A percentile compares a stretch with the other conserved stretches of the same genome.
phyloP scores from a whole-genome alignment of 2,797 vertebrate species.

The Phylloscopus collybita region DNA sequence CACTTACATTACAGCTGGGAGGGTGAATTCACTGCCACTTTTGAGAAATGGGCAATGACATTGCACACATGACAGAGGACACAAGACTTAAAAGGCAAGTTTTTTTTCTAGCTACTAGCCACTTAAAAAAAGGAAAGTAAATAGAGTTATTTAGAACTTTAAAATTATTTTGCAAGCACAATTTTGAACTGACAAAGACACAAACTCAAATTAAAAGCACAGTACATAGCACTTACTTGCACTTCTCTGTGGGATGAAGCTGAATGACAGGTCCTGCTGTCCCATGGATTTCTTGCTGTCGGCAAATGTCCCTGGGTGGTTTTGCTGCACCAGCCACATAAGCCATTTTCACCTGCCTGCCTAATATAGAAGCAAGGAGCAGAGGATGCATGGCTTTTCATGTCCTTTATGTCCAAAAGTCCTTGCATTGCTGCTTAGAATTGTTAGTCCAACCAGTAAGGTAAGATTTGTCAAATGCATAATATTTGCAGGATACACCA shows the following conservation, averaged over 20 bases:
- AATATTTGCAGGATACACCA: neutral
- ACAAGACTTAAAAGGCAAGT: neutral
- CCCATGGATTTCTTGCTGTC: slow-evolving; percentile 83
- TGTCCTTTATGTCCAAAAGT: neutral
- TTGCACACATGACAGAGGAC: fast-evolving
- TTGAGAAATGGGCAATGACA: neutral
- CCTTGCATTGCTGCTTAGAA: neutral
- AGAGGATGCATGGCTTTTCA: neutral
- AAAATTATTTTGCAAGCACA: neutral
- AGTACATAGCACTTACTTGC: slow-evolving; percentile 72
- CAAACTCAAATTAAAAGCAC: neutral
- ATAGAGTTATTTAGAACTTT: neutral
- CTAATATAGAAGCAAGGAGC: slow-evolving; percentile 64
- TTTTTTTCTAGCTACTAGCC: neutral
- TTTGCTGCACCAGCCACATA: slow-evolving; percentile 86
- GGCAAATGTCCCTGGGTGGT: slow-evolving; percentile 82
- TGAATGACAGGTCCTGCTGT: slow-evolving; percentile 75
- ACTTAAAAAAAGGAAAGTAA: neutral
- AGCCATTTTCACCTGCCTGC: slow-evolving; percentile 88
- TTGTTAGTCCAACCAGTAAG: neutral
- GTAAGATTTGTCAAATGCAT: neutral
- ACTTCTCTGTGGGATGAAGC: slow-evolving; percentile 68
- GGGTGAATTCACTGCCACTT: neutral
- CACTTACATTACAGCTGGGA: neutral
- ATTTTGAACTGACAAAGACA: neutral